Evolutionary conservation across 2,797 vertebrate species (phyloP), one percentile per base, ranked within the genome.

Genomic region (Xenentodon cancila): DNA sequence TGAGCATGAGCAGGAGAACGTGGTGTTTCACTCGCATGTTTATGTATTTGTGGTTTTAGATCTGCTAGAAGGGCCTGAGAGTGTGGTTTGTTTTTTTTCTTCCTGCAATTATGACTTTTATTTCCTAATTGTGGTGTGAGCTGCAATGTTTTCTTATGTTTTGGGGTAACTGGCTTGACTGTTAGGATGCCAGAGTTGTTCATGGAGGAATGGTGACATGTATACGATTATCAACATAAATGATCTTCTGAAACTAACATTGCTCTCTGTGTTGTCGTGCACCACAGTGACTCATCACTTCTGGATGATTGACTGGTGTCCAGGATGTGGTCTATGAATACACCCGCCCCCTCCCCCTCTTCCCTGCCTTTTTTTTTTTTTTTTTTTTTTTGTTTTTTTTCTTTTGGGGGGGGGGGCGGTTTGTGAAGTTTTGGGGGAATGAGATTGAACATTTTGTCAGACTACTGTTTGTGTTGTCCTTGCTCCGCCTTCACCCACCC

Each of bases 1-100:
- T 17, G 69, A 84, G 80, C 77, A 79, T 82, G 86, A 83, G 52
- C 55, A 58, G 74, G 63, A 84, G 65, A 78, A 52, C 66, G 73
- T 72, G 64, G 69, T 73, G 78, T 67, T 84, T 80, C 77, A 71
- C 74, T 80, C 63, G 85, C 87, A 85, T 89, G 85, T 79, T 75
- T 55, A 79, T 21, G 76, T 74, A 71, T 87, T 80, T 75, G 73
- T 87, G 84, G 74, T 86, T 80, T 86, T 79, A 80, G 77, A 73
- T 77, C 68, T 74, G 82, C 51, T 83, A 30, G 40, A 79, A 75
- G 71, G 46, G 63, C 68, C 75, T 16, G 46, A 76, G 67, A 45
- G 76, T 53, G 43, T 84, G 56, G 85, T 68, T 18, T 18, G 20
- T 45, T 47, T 75, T 52, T 25, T 48, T 73, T 84, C 77, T 30